A percentile compares a stretch with the other conserved stretches of the same genome.
Conservation (phyloP, 2,888 invertebrate species). For the Chaitophorus viminalis region DNA sequence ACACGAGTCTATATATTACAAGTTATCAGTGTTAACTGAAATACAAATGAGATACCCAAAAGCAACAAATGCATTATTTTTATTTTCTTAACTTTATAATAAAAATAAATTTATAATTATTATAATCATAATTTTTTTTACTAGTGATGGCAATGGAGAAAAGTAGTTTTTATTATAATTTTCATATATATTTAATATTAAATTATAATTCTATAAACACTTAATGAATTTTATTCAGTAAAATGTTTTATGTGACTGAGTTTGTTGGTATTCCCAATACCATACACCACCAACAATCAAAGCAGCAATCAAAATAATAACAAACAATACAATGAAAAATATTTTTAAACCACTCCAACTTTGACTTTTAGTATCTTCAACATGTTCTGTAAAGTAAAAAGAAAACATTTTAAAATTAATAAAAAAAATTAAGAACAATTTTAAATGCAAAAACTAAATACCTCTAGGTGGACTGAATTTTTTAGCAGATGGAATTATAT, state of each 20-base stretch:
- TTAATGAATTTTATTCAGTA: slow-evolving; percentile 11
- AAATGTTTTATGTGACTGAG: slow-evolving; percentile 56
- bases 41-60: neutral
- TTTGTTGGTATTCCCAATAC: slow-evolving; percentile 70
- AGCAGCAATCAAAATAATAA: slow-evolving; percentile 83
- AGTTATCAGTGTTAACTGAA: neutral
- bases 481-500: slow-evolving; percentile 89
- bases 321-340: slow-evolving; percentile 86
- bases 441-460: slow-evolving; percentile 65
- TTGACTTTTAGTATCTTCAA: slow-evolving; percentile 86
- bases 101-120: neutral
- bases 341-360: slow-evolving; percentile 91
- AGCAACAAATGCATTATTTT: neutral
- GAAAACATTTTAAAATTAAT: slow-evolving; percentile 46
- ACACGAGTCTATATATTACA: slow-evolving; percentile 7
- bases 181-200: neutral
- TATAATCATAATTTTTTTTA: neutral
- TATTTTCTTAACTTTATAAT: neutral
- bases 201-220: neutral
- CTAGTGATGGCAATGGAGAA: slow-evolving; percentile 30
- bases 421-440: neutral
- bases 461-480: slow-evolving; percentile 88
- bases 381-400: slow-evolving; percentile 73
- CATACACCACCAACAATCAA: slow-evolving; percentile 84
- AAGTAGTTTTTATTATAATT: neutral